These are phyloP conservation scores for Acanthopleura granulata DNA, from an alignment of 2,888 invertebrate genomes.

Conservation along the genomic window DNA sequence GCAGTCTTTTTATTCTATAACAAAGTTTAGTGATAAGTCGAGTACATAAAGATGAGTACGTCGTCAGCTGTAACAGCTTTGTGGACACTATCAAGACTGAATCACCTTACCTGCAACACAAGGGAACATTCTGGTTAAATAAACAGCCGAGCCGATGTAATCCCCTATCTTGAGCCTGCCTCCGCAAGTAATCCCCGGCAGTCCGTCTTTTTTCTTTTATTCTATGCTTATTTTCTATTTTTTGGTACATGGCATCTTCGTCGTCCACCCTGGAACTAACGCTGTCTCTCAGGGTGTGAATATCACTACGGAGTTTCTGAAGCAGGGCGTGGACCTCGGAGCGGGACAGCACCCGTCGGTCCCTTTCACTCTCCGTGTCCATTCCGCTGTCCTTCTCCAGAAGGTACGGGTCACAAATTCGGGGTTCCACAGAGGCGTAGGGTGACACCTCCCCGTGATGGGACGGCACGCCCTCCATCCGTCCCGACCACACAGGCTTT, in stretches of 20 bases:
- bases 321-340: background rate
- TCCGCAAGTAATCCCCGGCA: background rate
- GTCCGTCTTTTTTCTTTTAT: slow-evolving; percentile 1
- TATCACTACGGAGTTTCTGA: background rate
- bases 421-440: background rate
- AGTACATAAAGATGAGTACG: too few relatives aligned
- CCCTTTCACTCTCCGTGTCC: slow-evolving; percentile 3
- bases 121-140: background rate
- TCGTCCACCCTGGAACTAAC: slow-evolving; percentile 4
- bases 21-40: too few relatives aligned
- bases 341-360: background rate
- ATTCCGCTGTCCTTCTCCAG: background rate
- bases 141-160: background rate
- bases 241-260: slow-evolving; percentile 8
- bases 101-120: background rate
- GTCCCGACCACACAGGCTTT: background rate
- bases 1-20: too few relatives aligned
- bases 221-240: slow-evolving; percentile 4
- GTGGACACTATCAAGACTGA: too few relatives aligned
- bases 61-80: too few relatives aligned
- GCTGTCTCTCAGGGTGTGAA: background rate
- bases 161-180: slow-evolving; percentile 8
- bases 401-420: slow-evolving; percentile 1
- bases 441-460: slow-evolving; percentile 1
- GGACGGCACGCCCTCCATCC: background rate